Percentiles rank a stretch among this genome's conserved stretches.
Conservation (phyloP, 2,797 vertebrate genomes). For the Spheniscus humboldti region DNA sequence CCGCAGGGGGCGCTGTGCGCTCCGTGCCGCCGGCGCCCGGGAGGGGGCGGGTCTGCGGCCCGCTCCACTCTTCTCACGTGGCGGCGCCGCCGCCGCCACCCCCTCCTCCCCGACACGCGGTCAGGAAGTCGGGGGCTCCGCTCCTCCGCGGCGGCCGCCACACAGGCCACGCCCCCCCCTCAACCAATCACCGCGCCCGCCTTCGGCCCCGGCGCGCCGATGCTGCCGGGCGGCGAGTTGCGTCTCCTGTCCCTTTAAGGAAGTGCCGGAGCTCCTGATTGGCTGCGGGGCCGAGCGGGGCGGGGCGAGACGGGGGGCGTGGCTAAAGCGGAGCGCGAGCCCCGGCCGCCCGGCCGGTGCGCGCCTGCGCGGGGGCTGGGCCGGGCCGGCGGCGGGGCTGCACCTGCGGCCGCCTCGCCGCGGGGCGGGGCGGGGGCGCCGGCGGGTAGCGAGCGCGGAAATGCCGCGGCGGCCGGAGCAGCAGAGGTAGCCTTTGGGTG, state of each 20-base stretch:
- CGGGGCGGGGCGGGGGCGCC: background rate
- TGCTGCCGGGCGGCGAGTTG: background rate
- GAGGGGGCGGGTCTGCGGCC: background rate
- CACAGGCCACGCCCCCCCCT: background rate
- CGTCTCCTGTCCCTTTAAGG: background rate
- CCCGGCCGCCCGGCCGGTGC: background rate
- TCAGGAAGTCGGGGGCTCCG: background rate
- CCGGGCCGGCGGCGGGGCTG: background rate
- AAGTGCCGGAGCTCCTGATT: background rate
- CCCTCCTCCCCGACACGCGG: background rate
- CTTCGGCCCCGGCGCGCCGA: accelerated
- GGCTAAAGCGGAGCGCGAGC: background rate
- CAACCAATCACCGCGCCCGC: background rate
- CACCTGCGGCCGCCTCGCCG: background rate
- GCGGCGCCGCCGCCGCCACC: background rate
- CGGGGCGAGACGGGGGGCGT: background rate
- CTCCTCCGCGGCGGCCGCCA: background rate
- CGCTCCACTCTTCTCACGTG: background rate
- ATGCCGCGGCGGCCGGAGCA: background rate
- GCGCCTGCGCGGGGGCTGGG: background rate
- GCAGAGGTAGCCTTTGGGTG: background rate
- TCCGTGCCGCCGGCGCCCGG: background rate
- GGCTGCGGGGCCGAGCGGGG: background rate
- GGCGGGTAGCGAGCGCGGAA: background rate
- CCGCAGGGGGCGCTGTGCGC: background rate